These are phyloP conservation scores for Teleiodes luculella DNA, from an alignment of 2,888 invertebrate genomes.

Conservation along the genomic window DNA sequence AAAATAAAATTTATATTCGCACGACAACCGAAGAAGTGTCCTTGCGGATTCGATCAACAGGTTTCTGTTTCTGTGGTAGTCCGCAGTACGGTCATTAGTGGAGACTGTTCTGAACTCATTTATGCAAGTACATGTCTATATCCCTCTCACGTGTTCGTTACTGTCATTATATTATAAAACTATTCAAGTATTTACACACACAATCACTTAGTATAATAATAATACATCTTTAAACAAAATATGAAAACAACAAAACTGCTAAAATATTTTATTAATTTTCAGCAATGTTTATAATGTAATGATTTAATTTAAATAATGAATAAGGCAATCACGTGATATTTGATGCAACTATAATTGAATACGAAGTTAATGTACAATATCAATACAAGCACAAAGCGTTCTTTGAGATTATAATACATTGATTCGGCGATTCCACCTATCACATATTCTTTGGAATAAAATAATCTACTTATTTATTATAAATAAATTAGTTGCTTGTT, in stretches of 20 bases:
- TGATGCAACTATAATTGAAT: slow-evolving; percentile 66
- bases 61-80: slow-evolving; percentile 32
- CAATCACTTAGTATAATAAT: no score
- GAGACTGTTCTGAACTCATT: not conserved
- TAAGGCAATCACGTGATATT: slow-evolving; percentile 76
- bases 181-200: no score
- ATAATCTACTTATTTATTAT: slow-evolving; percentile 39
- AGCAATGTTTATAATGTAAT: slow-evolving; percentile 67
- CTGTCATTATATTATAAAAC: no score
- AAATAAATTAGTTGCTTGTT: slow-evolving; percentile 28
- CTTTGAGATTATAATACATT: slow-evolving; percentile 63
- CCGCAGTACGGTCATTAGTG: no score
- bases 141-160: no score
- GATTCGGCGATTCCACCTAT: slow-evolving; percentile 63
- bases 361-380: slow-evolving; percentile 61
- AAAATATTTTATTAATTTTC: slow-evolving; percentile 74
- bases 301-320: slow-evolving; percentile 61
- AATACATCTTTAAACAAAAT: not conserved
- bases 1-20: slow-evolving; percentile 25
- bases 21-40: slow-evolving; percentile 34
- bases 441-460: slow-evolving; percentile 73
- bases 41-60: slow-evolving; percentile 45
- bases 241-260: slow-evolving; percentile 47
- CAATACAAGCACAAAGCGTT: slow-evolving; percentile 66
- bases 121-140: not conserved